phyloP scores from a whole-genome alignment of 2,113 vertebrate species.

The Stigmatopora argus region DNA sequence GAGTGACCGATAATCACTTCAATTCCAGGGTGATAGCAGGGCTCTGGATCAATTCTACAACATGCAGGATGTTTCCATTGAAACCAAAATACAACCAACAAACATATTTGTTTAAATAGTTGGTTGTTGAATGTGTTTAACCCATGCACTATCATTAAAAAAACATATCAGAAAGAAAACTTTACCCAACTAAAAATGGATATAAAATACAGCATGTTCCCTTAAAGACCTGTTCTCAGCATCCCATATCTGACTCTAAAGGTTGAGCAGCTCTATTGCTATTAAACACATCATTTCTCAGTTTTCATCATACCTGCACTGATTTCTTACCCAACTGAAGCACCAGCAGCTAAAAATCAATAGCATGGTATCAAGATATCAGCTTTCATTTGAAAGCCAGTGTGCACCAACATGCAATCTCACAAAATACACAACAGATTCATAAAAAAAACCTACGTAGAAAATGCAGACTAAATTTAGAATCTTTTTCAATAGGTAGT shows the following conservation, averaged over 20 bases:
- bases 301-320: conserved; percentile 15
- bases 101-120: no score
- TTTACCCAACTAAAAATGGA: not conserved
- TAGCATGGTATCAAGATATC: conserved; percentile 5
- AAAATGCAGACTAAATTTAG: no score
- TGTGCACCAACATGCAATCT: no score
- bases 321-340: conserved; percentile 10
- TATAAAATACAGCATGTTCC: not conserved
- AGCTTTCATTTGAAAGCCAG: conserved; percentile 8
- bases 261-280: conserved; percentile 21
- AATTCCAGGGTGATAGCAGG: no score
- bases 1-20: no score
- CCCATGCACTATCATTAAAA: not conserved
- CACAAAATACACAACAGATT: not conserved
- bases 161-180: not conserved
- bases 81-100: no score
- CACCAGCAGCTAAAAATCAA: conserved; percentile 15
- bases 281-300: conserved; percentile 11
- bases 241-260: conserved; percentile 11
- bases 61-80: no score
- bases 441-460: not conserved
- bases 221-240: no score
- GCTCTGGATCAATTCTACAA: no score
- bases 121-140: no score
- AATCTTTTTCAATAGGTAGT: no score